Percentiles rank a stretch among this genome's conserved stretches.
Evolutionary conservation across 2,113 vertebrate genomes (phyloP).

Genomic region (Alectura lathami): DNA sequence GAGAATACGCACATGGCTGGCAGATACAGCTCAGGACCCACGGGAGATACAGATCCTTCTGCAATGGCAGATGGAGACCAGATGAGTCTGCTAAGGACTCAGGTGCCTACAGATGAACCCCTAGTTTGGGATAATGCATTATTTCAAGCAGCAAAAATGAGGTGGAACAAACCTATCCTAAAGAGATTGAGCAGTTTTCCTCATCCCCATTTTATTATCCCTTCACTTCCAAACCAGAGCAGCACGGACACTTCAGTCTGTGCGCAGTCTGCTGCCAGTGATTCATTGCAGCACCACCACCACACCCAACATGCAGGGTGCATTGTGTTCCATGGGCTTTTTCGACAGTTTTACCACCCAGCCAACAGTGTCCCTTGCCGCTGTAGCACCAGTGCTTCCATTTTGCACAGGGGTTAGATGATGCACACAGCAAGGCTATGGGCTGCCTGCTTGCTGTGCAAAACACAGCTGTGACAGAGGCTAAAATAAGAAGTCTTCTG

Average conservation of each 20-base stretch:
- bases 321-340: background rate
- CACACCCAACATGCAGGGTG: background rate
- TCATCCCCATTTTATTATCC: background rate
- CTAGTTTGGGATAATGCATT: background rate
- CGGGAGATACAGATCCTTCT: background rate
- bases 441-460: background rate
- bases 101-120: background rate
- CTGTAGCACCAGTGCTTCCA: rapidly evolving
- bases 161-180: background rate
- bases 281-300: background rate
- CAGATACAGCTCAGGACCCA: background rate
- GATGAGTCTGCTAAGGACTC: background rate
- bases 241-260: background rate
- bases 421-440: rapidly evolving
- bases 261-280: background rate
- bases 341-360: background rate
- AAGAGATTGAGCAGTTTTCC: background rate
- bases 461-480: background rate
- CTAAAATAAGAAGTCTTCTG: background rate
- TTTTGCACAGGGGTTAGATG: background rate
- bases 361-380: background rate
- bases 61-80: background rate
- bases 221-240: background rate
- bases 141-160: background rate
- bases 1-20: background rate